Evolutionary conservation across 2,888 invertebrate genomes (phyloP), one percentile per base, ranked within the genome.

Genomic region (Bursaphelenchus okinawaensis): DNA sequence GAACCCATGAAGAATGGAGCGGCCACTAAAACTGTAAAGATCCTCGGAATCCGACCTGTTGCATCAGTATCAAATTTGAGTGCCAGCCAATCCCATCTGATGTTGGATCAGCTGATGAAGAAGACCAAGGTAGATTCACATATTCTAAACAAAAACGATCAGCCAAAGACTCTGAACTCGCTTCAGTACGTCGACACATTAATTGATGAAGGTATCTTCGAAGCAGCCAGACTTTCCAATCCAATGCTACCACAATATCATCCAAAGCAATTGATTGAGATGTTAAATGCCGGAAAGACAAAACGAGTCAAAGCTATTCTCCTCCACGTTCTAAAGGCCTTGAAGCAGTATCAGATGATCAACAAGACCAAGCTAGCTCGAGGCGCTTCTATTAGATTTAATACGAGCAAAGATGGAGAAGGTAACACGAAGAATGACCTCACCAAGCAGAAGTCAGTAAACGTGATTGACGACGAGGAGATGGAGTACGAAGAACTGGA

Each of bases 181-280:
- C 24, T n/a, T 8, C 26, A 62, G 24, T 62, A 55, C 24, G 20
- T 62, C 16, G 23, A 55, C 9, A 23, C 23, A 3, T 22, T 62
- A 20, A 27, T 12, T 64, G 84, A 84, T 67, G 82, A 83, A 69
- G 85, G 85, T 16, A 85, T 98, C 60, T 98, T 98, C 84, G 96
- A 98, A 84, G 95, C 96, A 0, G 92, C 94, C 6, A 88, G 94
- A 69, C 91, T 95, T 82, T 94, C 95, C 0, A 96, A 93, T 78
- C 96, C 96, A 0, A 94, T 96, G 52, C 85, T 98, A 67, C 98
- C 98, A 0, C 98, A 99, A 81, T 99, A 98, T 83, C 98, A 99
- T 85, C 98, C 98, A 0, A 95, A 95, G 81, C 96, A 96, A 81
- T 86, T 99, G 31, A 95, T 98, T 91, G 98, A 98, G 82, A 85